Percentiles rank a stretch among this genome's conserved stretches.
These are phyloP conservation scores for Prunella fulvescens DNA, from an alignment of 2,113 vertebrate species.

Conservation along the genomic window DNA sequence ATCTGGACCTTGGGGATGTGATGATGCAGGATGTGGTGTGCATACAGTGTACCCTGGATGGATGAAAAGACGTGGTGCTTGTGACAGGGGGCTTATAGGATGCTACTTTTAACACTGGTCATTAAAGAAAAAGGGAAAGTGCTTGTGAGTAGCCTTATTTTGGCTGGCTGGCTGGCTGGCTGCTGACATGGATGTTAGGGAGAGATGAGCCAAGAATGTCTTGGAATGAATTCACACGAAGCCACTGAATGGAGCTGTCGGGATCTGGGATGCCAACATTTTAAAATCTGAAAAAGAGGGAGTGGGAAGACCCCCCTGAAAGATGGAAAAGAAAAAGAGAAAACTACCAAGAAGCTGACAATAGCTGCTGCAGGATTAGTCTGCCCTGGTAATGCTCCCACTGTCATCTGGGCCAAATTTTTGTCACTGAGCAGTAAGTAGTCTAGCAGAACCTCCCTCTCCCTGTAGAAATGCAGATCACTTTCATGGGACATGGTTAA, in stretches of 20 bases:
- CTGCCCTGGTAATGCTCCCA: background rate
- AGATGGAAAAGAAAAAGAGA: background rate
- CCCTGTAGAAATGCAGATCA: background rate
- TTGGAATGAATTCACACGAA: conserved; percentile 4
- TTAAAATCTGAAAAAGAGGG: background rate
- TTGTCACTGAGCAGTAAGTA: background rate
- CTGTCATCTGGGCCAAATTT: conserved; percentile 4
- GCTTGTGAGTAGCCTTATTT: conserved; percentile 18
- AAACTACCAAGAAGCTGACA: background rate
- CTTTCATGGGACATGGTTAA: background rate
- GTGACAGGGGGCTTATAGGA: background rate
- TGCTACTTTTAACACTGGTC: background rate
- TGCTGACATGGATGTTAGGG: conserved; percentile 35
- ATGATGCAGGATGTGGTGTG: background rate
- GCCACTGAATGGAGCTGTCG: conserved; percentile 3
- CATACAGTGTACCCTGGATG: background rate
- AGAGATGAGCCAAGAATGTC: conserved; percentile 54
- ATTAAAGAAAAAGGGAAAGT: background rate
- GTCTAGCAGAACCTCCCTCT: background rate
- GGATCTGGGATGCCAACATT: background rate
- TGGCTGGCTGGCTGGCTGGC: conserved; percentile 6
- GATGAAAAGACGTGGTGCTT: background rate
- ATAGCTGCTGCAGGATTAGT: background rate
- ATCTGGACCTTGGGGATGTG: background rate
- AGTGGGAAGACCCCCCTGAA: background rate